Percentiles rank a stretch among this genome's conserved stretches.
Conservation (phyloP, 2,888 invertebrate genomes). For the Clunio marinus region DNA sequence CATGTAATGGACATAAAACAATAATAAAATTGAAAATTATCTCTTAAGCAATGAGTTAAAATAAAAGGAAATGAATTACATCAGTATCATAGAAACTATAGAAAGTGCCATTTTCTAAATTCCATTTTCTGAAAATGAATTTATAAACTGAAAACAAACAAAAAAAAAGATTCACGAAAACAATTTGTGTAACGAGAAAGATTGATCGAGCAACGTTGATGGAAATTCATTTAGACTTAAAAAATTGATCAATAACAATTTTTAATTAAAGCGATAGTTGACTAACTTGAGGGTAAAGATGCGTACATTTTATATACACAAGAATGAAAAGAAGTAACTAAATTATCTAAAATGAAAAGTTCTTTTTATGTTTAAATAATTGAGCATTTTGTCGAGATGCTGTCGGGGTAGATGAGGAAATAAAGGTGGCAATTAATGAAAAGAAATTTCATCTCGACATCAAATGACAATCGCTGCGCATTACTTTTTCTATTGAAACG, state of each 20-base stretch:
- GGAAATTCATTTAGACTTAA: background rate
- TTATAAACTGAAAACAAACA: background rate
- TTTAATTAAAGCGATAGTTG: background rate
- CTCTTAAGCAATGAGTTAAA: conserved; percentile 1
- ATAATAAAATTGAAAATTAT: conserved; percentile 3
- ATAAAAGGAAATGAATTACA: background rate
- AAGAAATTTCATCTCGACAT: too few species aligned
- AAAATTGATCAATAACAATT: conserved; percentile 7
- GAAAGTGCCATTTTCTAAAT: conserved; percentile 36
- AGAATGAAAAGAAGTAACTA: too few species aligned
- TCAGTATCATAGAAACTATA: conserved; percentile 15
- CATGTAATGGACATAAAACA: conserved; percentile 18
- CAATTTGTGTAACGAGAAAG: background rate
- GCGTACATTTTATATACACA: background rate
- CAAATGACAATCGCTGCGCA: conserved; percentile 4
- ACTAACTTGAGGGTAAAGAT: background rate
- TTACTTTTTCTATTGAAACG: conserved; percentile 17
- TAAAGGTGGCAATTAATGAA: too few species aligned
- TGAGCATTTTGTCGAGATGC: background rate
- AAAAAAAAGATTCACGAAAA: background rate
- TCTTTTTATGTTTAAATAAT: background rate
- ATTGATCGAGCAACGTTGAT: background rate
- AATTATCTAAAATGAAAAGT: too few species aligned
- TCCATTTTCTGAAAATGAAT: conserved; percentile 25
- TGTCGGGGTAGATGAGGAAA: background rate